These are phyloP conservation scores for Labrus mixtus DNA, from an alignment of 2,113 vertebrate genomes.

Conservation along the genomic window DNA sequence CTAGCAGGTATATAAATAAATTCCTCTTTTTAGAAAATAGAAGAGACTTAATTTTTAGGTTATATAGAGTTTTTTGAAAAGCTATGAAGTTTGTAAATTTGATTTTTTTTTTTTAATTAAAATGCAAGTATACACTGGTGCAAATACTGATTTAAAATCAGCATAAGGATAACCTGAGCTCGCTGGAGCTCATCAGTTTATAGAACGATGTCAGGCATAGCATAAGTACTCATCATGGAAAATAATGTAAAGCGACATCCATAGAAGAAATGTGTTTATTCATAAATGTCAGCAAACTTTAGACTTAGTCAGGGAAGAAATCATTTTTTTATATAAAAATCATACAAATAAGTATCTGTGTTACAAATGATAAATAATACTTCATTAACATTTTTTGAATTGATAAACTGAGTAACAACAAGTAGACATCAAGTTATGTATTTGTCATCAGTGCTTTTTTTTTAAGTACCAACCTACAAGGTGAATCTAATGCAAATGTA, in stretches of 20 bases:
- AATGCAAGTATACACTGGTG: neutral
- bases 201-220: slow-evolving; percentile 11
- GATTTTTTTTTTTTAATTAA: slow-evolving; percentile 42
- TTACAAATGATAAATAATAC: slow-evolving; percentile 80
- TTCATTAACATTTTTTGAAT: slow-evolving; percentile 60
- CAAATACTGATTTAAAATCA: no score
- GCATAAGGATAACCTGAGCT: no score
- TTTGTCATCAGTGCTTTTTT: slow-evolving; percentile 63
- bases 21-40: slow-evolving; percentile 41
- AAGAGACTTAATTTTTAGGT: slow-evolving; percentile 28
- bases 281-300: slow-evolving; percentile 76
- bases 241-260: neutral
- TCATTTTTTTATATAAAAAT: slow-evolving; percentile 73
- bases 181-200: no score
- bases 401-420: slow-evolving; percentile 72
- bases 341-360: slow-evolving; percentile 80
- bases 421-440: slow-evolving; percentile 61
- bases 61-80: slow-evolving; percentile 18
- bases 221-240: slow-evolving; percentile 9
- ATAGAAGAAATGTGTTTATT: slow-evolving; percentile 80
- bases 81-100: slow-evolving; percentile 21
- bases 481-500: slow-evolving; percentile 46
- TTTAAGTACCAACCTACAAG: slow-evolving; percentile 26
- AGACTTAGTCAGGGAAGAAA: slow-evolving; percentile 66
- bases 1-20: neutral